Evolutionary conservation across 92 coral and sea anemone species (phyloP).

Genomic region (Metridium senile): DNA sequence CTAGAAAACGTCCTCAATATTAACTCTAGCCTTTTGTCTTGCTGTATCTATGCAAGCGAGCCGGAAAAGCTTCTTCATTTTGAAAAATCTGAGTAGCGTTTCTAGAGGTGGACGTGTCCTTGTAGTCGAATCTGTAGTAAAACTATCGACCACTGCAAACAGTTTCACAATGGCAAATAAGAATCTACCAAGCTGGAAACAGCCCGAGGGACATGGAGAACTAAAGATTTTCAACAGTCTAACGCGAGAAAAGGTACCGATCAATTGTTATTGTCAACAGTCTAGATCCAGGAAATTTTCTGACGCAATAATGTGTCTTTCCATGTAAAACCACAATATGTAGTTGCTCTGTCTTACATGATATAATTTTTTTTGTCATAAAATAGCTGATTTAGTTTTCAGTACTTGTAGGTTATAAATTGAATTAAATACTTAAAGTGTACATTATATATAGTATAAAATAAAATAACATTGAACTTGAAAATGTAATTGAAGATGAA

Average conservation of each 20-base stretch:
- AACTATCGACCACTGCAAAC: constrained; percentile 5
- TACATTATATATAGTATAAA: too few relatives aligned
- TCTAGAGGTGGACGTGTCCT: constrained; percentile 17
- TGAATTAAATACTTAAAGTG: too few relatives aligned
- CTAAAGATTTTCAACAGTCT: constrained; percentile 90
- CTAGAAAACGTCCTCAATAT: background rate
- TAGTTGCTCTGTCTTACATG: background rate
- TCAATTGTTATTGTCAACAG: too few relatives aligned
- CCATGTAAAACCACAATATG: background rate
- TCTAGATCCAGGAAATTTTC: background rate
- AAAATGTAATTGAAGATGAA: too few relatives aligned
- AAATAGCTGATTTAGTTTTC: background rate
- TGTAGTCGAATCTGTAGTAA: constrained; percentile 11
- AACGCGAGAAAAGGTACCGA: constrained; percentile 89
- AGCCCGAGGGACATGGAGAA: constrained; percentile 92
- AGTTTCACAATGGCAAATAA: constrained; percentile 57
- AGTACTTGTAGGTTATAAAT: background rate
- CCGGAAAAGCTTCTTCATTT: background rate
- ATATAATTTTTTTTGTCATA: too few relatives aligned
- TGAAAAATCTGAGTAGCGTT: constrained; percentile 1
- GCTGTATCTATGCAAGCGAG: constrained; percentile 7
- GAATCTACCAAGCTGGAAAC: constrained; percentile 77
- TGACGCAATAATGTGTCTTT: constrained; percentile 15
- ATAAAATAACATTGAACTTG: too few relatives aligned
- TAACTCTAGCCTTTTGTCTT: background rate